Percentiles rank a stretch among this genome's conserved stretches.
phyloP scores from a whole-genome alignment of 2,113 vertebrate species.

The Oxyura jamaicensis region DNA sequence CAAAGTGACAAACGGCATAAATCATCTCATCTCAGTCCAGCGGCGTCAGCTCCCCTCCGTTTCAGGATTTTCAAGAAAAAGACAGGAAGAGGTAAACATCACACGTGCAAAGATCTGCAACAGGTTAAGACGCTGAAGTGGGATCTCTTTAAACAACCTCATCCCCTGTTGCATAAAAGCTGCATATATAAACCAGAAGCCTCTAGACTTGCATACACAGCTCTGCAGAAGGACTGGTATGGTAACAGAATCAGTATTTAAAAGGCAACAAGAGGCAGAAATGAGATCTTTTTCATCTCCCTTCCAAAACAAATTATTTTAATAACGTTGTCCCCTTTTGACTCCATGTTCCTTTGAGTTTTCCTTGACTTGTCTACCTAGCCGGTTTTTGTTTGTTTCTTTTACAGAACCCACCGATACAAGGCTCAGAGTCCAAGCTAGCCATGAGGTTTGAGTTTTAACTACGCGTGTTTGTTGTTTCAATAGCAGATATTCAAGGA shows the following conservation, averaged over 20 bases:
- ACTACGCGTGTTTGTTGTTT: not conserved
- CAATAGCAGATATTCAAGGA: not conserved
- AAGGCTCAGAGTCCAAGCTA: not conserved
- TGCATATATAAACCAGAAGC: not conserved
- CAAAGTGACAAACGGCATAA: not conserved
- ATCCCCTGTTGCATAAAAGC: not conserved
- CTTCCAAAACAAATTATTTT: not conserved
- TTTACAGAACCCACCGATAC: not conserved
- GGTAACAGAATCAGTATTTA: not conserved
- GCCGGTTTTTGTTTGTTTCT: not conserved
- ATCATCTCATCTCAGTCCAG: not conserved
- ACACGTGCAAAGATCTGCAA: not conserved
- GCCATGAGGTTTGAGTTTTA: not conserved
- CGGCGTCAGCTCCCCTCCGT: not conserved
- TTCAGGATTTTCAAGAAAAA: not conserved
- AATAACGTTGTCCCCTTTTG: not conserved
- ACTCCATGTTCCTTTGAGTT: not conserved
- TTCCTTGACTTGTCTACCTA: not conserved
- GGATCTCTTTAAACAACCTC: not conserved
- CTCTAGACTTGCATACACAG: accelerated
- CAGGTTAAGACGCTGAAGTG: not conserved
- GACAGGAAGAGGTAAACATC: not conserved
- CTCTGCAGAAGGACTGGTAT: not conserved
- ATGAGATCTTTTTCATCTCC: not conserved
- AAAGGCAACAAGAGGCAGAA: not conserved